Evolutionary conservation across 2,113 vertebrate genomes (phyloP).

Genomic region (Lathamus discolor): DNA sequence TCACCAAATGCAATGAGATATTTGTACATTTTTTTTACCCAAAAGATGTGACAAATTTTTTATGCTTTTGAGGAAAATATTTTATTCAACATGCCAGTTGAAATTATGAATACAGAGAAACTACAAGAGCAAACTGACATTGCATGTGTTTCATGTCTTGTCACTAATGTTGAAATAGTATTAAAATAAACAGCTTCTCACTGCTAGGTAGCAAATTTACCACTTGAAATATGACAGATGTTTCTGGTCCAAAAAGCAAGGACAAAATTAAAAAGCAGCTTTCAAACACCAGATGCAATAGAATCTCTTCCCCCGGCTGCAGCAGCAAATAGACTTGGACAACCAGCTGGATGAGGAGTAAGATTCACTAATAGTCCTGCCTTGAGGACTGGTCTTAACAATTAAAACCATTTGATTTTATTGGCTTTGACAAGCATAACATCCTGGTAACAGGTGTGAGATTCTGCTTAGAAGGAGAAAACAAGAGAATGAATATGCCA

Average conservation of each 20-base stretch:
- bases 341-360: neutral
- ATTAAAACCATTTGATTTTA: constrained; percentile 29
- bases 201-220: neutral
- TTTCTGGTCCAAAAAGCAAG: neutral
- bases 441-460: constrained; percentile 16
- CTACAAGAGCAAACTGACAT: neutral
- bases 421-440: constrained; percentile 58
- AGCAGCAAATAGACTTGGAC: neutral
- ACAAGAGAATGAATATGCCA: neutral
- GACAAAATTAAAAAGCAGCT: neutral
- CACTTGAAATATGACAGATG: neutral
- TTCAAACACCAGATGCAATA: neutral
- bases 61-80: neutral
- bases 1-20: neutral
- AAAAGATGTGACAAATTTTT: neutral
- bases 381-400: neutral
- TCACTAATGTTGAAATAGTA: neutral
- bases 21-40: neutral
- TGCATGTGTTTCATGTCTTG: neutral
- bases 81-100: neutral
- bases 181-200: neutral
- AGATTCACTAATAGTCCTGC: neutral
- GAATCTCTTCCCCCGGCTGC: neutral
- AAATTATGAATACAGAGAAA: neutral
- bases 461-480: neutral